A percentile compares a stretch with the other conserved stretches of the same genome.
Conservation (phyloP, 2,113 vertebrate species). For the Leucoraja erinaceus region DNA sequence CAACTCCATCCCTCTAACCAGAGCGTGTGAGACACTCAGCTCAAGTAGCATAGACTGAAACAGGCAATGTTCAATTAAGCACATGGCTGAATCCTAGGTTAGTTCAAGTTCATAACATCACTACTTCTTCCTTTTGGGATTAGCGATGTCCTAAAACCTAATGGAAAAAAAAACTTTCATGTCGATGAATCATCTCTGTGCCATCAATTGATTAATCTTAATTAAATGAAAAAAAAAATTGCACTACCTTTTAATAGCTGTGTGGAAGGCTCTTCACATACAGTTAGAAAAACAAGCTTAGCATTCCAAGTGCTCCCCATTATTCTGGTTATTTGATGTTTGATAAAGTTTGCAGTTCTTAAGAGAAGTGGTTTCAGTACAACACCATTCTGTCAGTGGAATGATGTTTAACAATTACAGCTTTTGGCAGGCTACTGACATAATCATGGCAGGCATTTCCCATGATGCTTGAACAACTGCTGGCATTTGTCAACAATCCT, state of each 20-base stretch:
- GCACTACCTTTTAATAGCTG: neutral
- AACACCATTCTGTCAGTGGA: slow-evolving; percentile 92
- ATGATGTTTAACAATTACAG: slow-evolving; percentile 99
- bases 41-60: neutral
- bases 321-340: slow-evolving; percentile 44
- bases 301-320: neutral
- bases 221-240: neutral
- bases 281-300: neutral
- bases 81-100: neutral
- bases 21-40: too few species aligned
- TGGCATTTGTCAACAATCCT: slow-evolving; percentile 99
- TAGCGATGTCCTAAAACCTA: too few species aligned
- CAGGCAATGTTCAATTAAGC: too few species aligned
- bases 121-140: neutral
- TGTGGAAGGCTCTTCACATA: neutral
- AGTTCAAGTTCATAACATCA: neutral
- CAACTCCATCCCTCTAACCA: neutral
- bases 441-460: slow-evolving; percentile 99
- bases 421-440: slow-evolving; percentile 99
- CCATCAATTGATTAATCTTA: neutral
- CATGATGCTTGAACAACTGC: slow-evolving; percentile 99
- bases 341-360: slow-evolving; percentile 85
- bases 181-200: too few species aligned
- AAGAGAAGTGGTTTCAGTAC: slow-evolving; percentile 96
- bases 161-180: too few species aligned